A percentile compares a stretch with the other conserved stretches of the same genome.
phyloP scores from a whole-genome alignment of 2,113 vertebrate genomes.

The Benitochromis conjunctus region DNA sequence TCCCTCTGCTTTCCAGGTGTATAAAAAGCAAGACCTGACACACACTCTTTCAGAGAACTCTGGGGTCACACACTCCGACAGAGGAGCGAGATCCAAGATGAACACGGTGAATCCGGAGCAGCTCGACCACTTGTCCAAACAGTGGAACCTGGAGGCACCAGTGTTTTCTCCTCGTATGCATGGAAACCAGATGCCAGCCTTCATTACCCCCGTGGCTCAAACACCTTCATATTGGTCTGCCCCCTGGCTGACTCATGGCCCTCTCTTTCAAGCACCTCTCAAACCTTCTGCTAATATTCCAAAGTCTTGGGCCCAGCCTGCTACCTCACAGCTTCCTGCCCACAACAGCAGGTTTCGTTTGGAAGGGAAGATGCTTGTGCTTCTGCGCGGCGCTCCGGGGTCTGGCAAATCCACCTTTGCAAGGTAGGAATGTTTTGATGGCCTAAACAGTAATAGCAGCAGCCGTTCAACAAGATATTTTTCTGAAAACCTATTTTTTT shows the following conservation, averaged over 20 bases:
- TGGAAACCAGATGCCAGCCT: constrained; percentile 65
- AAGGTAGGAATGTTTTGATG: constrained; percentile 72
- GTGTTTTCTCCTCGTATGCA: constrained; percentile 71
- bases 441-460: background rate
- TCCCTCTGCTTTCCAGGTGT: constrained; percentile 74
- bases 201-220: constrained; percentile 81
- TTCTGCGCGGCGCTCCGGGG: constrained; percentile 93
- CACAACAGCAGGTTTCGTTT: constrained; percentile 73
- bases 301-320: constrained; percentile 72
- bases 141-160: constrained; percentile 82
- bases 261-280: constrained; percentile 59
- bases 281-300: constrained; percentile 70
- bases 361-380: constrained; percentile 82
- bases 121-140: constrained; percentile 10
- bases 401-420: constrained; percentile 94
- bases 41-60: background rate
- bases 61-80: background rate
- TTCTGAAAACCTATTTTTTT: background rate
- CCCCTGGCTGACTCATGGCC: constrained; percentile 35
- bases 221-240: constrained; percentile 69
- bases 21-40: constrained; percentile 56
- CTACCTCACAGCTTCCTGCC: constrained; percentile 40
- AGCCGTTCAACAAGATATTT: background rate
- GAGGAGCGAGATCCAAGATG: constrained; percentile 30
- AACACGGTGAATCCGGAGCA: background rate